Evolutionary conservation across 2,888 invertebrate genomes (phyloP).

Genomic region (Baronia brevicornis): DNA sequence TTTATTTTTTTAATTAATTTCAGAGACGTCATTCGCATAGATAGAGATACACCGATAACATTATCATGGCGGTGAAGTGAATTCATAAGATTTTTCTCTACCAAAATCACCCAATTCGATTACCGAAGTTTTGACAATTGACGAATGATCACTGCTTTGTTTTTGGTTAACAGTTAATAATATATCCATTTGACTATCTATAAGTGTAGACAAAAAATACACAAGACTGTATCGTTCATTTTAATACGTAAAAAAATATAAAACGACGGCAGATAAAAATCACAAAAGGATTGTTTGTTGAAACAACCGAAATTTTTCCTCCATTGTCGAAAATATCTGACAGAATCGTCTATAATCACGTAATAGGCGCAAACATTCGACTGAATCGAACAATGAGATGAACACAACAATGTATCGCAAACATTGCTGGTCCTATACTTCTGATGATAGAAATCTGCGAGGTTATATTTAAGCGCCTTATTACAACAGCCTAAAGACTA

Average conservation of each 20-base stretch:
- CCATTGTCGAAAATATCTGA: conserved; percentile 49
- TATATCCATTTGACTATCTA: too few species aligned
- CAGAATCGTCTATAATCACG: conserved; percentile 46
- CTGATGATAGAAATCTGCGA: conserved; percentile 2
- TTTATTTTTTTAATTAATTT: too few species aligned
- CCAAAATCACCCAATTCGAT: too few species aligned
- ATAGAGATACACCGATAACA: too few species aligned
- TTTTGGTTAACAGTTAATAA: too few species aligned
- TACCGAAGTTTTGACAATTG: too few species aligned
- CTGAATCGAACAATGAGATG: conserved; percentile 31
- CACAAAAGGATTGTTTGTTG: conserved; percentile 23
- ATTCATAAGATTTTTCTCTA: too few species aligned
- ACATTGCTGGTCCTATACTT: conserved; percentile 26
- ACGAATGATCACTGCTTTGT: too few species aligned
- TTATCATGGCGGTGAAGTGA: too few species aligned
- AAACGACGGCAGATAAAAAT: conserved; percentile 17
- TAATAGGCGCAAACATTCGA: conserved; percentile 27
- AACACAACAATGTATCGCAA: conserved; percentile 44
- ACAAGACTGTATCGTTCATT: too few species aligned
- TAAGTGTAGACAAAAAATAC: too few species aligned
- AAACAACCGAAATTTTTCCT: conserved; percentile 29
- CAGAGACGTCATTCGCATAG: too few species aligned
- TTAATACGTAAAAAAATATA: conserved; percentile 9
- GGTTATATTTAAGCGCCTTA: neutral
- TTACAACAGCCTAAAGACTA: neutral